Evolutionary conservation across 2,888 invertebrate genomes (phyloP), one percentile per base, ranked within the genome.

Genomic region (Euphydryas editha): DNA sequence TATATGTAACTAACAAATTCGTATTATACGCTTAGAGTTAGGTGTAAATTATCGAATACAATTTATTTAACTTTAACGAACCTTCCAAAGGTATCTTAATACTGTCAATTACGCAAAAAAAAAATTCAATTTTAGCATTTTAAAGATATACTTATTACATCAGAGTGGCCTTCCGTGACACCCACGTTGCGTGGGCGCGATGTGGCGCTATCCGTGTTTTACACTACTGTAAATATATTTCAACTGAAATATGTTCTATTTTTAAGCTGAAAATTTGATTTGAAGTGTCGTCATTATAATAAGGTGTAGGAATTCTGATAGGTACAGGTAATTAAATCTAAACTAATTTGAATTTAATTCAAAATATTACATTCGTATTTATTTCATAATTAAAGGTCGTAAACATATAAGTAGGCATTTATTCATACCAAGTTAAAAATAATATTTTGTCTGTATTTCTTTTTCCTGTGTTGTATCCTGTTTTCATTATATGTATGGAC

Each of bases 221-320:
- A 76, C 73, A 75, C 80, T 80, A 82, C 81, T 83, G 78, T 80
- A 84, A 84, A 86, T 85, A 84, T 83, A 81, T 80, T 76, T 75
- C 78, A 74, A 78, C 82, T 75, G 80, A 82, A 80, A 84, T 83
- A 82, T 80, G 49, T 21, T 24, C 60, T 84, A 83, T 85, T 84
- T 85, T 84, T 84, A 79, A 75, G 74, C 71, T 66, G 72, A 77
- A 78, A 76, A 73, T 75, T 78, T 73, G 74, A 72, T 73, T 75
- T 72, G 74, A 73, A 69, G 63, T 65, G 67, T 62, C 62, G 73
- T 60, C 44, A 61, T 72, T 69, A 49, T 44, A 59, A 44, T 49
- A 73, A 79, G 15, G 13, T 21, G 5, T 21, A 55, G 30, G 37
- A 21, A 5, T 18, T 6, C 2, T n/a, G 21, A 21, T 21, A n/a